Evolutionary conservation across 2,113 vertebrate species (phyloP).

Genomic region (Oryzias melastigma): DNA sequence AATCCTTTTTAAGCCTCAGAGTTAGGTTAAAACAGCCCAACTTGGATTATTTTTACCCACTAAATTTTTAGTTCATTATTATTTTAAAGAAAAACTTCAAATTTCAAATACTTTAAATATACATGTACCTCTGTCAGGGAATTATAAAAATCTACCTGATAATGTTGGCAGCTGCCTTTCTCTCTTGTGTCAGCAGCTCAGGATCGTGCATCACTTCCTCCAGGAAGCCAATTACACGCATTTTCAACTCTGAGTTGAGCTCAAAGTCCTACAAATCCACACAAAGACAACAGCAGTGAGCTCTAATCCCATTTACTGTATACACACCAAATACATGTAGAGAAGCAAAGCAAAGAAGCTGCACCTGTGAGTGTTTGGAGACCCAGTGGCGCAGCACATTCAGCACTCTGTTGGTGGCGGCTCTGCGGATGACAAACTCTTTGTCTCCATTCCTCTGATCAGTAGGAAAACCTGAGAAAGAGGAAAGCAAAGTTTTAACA

Average conservation of each 20-base stretch:
- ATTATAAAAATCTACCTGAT: conserved; percentile 78
- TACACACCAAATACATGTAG: not conserved
- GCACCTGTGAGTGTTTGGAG: conserved; percentile 95
- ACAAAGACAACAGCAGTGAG: conserved; percentile 23
- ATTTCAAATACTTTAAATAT: too few relatives aligned
- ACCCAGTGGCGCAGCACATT: conserved; percentile 98
- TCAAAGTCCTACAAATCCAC: conserved; percentile 88
- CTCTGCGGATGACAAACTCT: conserved; percentile 95
- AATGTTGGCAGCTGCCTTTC: conserved; percentile 96
- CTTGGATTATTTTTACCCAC: too few relatives aligned
- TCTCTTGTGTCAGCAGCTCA: conserved; percentile 93
- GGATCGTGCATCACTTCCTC: conserved; percentile 97
- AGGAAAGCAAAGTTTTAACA: not conserved
- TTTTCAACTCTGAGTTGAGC: conserved; percentile 85
- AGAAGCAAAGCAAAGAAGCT: conserved; percentile 5
- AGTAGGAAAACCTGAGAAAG: conserved; percentile 84
- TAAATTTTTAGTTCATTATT: too few relatives aligned
- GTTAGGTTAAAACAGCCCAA: too few relatives aligned
- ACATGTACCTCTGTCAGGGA: too few relatives aligned
- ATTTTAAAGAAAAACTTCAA: too few relatives aligned
- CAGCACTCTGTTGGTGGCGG: conserved; percentile 93
- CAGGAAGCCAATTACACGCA: conserved; percentile 89
- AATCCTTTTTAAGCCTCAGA: too few relatives aligned
- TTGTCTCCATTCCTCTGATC: conserved; percentile 96
- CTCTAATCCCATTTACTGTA: conserved; percentile 4